Base-by-base conservation (phyloP, 2,113 vertebrate genomes). In the Uropsilus gracilis region DNA sequence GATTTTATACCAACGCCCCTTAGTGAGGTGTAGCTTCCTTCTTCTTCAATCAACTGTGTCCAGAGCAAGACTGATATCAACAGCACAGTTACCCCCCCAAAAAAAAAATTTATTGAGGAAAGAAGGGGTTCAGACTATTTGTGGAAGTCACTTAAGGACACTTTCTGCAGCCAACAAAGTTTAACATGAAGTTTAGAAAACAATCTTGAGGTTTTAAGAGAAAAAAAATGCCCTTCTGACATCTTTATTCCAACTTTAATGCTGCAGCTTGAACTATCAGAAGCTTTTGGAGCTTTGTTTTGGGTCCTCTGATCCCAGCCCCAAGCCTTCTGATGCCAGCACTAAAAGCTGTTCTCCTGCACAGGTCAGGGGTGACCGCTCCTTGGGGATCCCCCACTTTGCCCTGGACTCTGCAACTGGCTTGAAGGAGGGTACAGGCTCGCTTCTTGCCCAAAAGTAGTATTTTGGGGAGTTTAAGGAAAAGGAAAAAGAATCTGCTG, bases 391-490 rank as follows among this genome's bases (percentile, higher is more conserved):
- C 26, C 26, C 42, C 44, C 34, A 0, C 18, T 34, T 26, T 91
- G 77, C 68, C 80, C 84, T 69, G 37, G 18, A 22, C 68, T 68
- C 50, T 30, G 39, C 5, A 75, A 18, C 57, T 24, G 17, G 26
- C 86, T 39, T 68, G 53, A 90, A 88, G 48, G 81, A 91, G 37
- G n/a, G 14, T 44, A 6, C 30, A 73, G 32, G 20, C 61, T 82
- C 9, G 0, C 42, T 63, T 32, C 73, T 87, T 82, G 53, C 59
- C 87, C 76, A 30, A 44, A 12, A 94, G 66, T 44, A 42, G 66
- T 81, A 63, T 91, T 91, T 92, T 95, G 55, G 90, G 75, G 32
- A 91, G 59, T 77, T 81, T 42, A 64, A 71, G 89, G 61, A 26
- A 59, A 86, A 77, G 53, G n/a, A 61, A 84, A 89, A 57, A 72